phyloP scores from a whole-genome alignment of 2,113 vertebrate species.

The Spilogale gracilis region DNA sequence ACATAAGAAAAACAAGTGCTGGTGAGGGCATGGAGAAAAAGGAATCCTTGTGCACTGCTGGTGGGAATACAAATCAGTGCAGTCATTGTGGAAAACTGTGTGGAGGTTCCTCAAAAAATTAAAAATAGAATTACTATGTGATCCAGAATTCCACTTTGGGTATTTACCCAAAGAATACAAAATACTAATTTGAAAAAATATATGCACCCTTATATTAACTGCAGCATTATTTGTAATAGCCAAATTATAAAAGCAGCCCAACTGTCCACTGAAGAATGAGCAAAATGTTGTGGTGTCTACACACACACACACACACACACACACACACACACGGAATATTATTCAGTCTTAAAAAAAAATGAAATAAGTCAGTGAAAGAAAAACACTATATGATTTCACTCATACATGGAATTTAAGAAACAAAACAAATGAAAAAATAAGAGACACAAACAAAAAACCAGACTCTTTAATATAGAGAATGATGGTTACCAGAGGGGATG shows the following conservation, averaged over 20 bases:
- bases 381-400: neutral
- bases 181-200: neutral
- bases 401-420: neutral
- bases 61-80: neutral
- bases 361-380: neutral
- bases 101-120: neutral
- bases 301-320: too few species aligned
- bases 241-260: neutral
- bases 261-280: neutral
- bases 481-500: neutral
- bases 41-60: neutral
- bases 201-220: neutral
- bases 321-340: neutral
- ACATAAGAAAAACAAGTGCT: neutral
- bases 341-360: neutral
- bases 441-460: neutral
- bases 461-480: neutral
- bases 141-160: neutral
- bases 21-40: neutral
- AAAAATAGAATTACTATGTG: too few species aligned
- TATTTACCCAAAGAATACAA: neutral
- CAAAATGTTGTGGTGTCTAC: neutral
- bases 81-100: neutral
- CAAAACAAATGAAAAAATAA: neutral
- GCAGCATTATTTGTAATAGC: neutral